phyloP scores from a whole-genome alignment of 2,888 invertebrate genomes.

The Philonicus albiceps region DNA sequence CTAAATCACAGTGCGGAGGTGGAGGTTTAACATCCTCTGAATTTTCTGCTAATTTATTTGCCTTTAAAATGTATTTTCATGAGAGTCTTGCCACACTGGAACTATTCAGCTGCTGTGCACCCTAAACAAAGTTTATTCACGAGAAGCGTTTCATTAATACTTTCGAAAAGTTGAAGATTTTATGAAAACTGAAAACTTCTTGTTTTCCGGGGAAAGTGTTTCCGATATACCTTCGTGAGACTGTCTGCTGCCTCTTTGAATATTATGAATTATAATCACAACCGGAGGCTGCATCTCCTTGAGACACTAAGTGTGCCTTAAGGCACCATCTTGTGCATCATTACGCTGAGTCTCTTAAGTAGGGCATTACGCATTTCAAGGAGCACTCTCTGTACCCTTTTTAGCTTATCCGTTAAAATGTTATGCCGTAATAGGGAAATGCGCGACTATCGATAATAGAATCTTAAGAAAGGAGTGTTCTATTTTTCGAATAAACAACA shows the following conservation, averaged over 20 bases:
- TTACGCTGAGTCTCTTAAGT: neutral
- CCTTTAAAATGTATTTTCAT: neutral
- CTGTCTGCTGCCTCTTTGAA: neutral
- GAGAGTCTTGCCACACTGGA: neutral
- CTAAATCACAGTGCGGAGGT: neutral
- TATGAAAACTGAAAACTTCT: neutral
- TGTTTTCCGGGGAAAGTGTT: neutral
- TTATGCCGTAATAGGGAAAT: neutral
- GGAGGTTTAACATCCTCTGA: neutral
- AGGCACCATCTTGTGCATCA: neutral
- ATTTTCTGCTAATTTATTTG: neutral
- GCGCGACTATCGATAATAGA: neutral
- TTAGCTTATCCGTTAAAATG: neutral
- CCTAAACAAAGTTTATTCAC: neutral
- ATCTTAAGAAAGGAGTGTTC: neutral
- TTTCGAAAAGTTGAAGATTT: conserved; percentile 1
- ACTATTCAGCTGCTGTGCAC: neutral
- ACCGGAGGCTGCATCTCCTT: neutral
- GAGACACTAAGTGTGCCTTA: neutral
- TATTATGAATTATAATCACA: neutral
- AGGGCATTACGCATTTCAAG: neutral
- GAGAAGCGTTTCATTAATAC: neutral
- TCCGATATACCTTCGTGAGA: neutral
- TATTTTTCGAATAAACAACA: neutral
- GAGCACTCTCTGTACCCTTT: neutral